Evolutionary conservation across 2,888 invertebrate species (phyloP).

Genomic region (Leucophora obtusa): DNA sequence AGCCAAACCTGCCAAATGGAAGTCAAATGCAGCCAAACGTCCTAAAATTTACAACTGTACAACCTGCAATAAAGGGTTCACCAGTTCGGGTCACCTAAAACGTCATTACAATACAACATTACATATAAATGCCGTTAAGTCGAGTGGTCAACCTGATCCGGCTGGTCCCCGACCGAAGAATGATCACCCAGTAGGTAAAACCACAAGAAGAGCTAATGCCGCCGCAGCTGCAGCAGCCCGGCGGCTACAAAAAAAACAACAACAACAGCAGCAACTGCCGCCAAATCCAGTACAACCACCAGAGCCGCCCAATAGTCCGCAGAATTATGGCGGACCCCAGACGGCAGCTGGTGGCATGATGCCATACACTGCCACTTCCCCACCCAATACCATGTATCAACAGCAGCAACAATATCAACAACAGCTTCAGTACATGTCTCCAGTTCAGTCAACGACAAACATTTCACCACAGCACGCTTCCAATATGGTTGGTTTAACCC

Average conservation of each 20-base stretch:
- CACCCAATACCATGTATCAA: constrained; percentile 70
- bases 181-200: constrained; percentile 81
- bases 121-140: constrained; percentile 93
- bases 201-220: constrained; percentile 71
- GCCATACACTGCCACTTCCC: constrained; percentile 73
- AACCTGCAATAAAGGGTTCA: constrained; percentile 97
- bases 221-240: constrained; percentile 72
- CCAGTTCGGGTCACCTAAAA: constrained; percentile 93
- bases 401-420: constrained; percentile 69
- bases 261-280: constrained; percentile 74
- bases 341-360: constrained; percentile 70
- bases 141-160: constrained; percentile 92
- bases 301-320: constrained; percentile 82
- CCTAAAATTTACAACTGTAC: constrained; percentile 96
- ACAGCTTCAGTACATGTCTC: constrained; percentile 70
- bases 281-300: constrained; percentile 80
- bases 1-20: constrained; percentile 89
- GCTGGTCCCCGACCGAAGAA: too few species aligned
- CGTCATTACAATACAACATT: constrained; percentile 94
- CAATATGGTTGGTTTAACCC: constrained; percentile 47
- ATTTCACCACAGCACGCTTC: constrained; percentile 72
- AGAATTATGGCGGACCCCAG: constrained; percentile 70
- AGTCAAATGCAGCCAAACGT: constrained; percentile 92
- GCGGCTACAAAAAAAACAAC: too few species aligned
- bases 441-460: constrained; percentile 74